Base-by-base conservation (phyloP, 2,113 vertebrate genomes). In the Aegypius monachus region DNA sequence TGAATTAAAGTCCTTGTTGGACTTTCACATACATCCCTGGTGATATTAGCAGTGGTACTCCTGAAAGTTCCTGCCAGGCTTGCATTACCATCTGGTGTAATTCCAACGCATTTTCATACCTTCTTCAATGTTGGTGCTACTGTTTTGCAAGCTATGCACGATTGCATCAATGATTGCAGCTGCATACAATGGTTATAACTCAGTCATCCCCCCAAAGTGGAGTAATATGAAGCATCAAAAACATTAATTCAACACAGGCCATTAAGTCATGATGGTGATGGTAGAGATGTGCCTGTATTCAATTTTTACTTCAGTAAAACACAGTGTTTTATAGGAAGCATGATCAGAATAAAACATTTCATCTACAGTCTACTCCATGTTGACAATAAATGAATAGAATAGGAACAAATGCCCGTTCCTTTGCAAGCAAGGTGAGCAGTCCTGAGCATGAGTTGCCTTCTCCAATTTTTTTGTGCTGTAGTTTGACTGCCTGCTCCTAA, bases 1-100 rank as follows among this genome's bases (percentile, higher is more conserved):
- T 95, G 83, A 96, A 94, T 74, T 92, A 67, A 70, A 94, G 58
- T 85, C 81, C 55, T 70, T 78, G 81, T 48, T 91, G 78, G 65
- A 52, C 89, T 96, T 88, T 87, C 45, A 56, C 42, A 20, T 77
- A 59, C 34, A 88, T 95, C 83, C 50, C 53, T 67, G 52, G 74
- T 86, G 36, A 50, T 91, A 42, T n/a, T 93, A 71, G 48, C 40
- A 92, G 61, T 27, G 53, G 9, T 31, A 73, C 13, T 48, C 47
- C 32, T 91, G 50, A 68, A 92, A 93, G 52, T 80, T 97, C 65
- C 40, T 94, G 47, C 63, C 61, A 84, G 90, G 82, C 55, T 95
- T 95, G 52, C 32, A 79, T 89, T 88, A 91, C 84, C 75, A 84
- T 86, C 88, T 97, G 85, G 74, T 97, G 13, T 67, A 85, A 90